A percentile compares a stretch with the other conserved stretches of the same genome.
These are phyloP conservation scores for Asbolus verrucosus DNA, from an alignment of 1,140 invertebrate genomes.

Conservation along the genomic window DNA sequence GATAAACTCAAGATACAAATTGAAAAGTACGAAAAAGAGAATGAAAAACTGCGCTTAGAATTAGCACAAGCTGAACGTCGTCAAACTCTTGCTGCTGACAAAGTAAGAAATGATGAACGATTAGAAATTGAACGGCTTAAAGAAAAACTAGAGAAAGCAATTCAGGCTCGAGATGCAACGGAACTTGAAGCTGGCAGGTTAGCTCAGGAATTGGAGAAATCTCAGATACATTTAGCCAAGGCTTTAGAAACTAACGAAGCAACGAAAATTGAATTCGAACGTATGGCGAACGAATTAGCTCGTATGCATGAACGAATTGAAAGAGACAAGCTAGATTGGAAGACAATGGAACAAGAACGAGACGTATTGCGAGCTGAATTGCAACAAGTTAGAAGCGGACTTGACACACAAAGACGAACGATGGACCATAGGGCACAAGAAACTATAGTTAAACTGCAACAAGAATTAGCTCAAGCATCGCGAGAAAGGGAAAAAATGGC, in stretches of 20 bases:
- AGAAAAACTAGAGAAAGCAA: conserved; percentile 88
- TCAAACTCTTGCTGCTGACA: conserved; percentile 72
- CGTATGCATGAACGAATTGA: conserved; percentile 83
- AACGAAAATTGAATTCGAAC: conserved; percentile 84
- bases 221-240: conserved; percentile 83
- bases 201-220: conserved; percentile 88
- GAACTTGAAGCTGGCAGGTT: conserved; percentile 87
- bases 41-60: conserved; percentile 78
- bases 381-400: conserved; percentile 72
- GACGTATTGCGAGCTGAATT: conserved; percentile 77
- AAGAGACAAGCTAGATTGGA: conserved; percentile 74
- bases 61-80: conserved; percentile 76
- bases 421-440: conserved; percentile 74
- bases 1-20: conserved; percentile 81
- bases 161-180: conserved; percentile 81
- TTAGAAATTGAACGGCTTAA: conserved; percentile 84
- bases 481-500: conserved; percentile 80
- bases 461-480: conserved; percentile 77
- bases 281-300: conserved; percentile 82
- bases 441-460: conserved; percentile 74
- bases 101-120: conserved; percentile 71
- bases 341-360: conserved; percentile 76
- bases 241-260: conserved; percentile 84
- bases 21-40: conserved; percentile 79
- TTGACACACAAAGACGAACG: conserved; percentile 75